Evolutionary conservation across 2,888 invertebrate species (phyloP).

Genomic region (Dicyrtomina minuta): DNA sequence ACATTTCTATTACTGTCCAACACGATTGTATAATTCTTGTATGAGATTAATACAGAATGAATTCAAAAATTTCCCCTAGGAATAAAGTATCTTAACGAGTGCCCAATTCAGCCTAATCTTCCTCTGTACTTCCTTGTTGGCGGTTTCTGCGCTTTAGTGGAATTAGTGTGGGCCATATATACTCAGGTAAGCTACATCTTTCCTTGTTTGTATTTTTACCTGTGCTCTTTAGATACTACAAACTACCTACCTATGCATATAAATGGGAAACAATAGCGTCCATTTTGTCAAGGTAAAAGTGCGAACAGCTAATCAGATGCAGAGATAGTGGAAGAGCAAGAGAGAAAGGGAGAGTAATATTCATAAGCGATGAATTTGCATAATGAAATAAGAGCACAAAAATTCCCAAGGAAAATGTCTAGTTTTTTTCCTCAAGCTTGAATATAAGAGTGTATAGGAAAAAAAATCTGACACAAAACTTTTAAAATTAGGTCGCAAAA

Average conservation of each 20-base stretch:
- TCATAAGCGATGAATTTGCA: too few relatives aligned
- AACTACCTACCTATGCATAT: too few relatives aligned
- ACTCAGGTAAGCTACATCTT: slow-evolving; percentile 33
- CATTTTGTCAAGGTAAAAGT: too few relatives aligned
- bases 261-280: too few relatives aligned
- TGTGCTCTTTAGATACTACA: slow-evolving; percentile 53
- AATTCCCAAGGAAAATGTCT: not conserved
- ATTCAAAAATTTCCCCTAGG: slow-evolving; percentile 61
- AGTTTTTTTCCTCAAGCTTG: not conserved
- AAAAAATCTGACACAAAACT: too few relatives aligned
- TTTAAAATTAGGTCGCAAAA: too few relatives aligned
- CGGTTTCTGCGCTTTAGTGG: slow-evolving; percentile 71
- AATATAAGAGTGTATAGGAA: not conserved
- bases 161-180: slow-evolving; percentile 65
- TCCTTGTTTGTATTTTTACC: slow-evolving; percentile 16
- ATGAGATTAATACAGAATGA: too few relatives aligned
- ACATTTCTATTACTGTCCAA: not conserved
- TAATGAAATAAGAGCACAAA: too few relatives aligned
- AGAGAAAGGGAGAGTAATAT: too few relatives aligned
- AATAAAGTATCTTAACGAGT: slow-evolving; percentile 75
- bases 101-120: slow-evolving; percentile 73
- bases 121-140: slow-evolving; percentile 84
- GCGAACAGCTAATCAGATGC: too few relatives aligned
- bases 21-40: too few relatives aligned
- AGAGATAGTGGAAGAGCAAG: too few relatives aligned